Percentiles rank a stretch among this genome's conserved stretches.
These are phyloP conservation scores for Danio albolineatus DNA, from an alignment of 2,797 vertebrate species.

Conservation along the genomic window DNA sequence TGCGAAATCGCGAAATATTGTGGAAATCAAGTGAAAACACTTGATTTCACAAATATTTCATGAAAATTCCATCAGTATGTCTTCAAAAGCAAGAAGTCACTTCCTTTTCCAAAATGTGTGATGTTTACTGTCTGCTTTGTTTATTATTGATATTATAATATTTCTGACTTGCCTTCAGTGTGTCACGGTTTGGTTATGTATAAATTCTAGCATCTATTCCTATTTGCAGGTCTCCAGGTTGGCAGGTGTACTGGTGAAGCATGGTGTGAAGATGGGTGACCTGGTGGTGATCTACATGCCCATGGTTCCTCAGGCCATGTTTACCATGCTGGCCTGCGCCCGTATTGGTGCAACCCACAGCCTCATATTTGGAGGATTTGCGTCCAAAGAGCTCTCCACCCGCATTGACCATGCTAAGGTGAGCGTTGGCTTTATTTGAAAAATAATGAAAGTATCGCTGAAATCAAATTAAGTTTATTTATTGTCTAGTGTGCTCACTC, in stretches of 20 bases:
- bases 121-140: background rate
- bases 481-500: no score
- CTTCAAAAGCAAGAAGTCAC: background rate
- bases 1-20: no score
- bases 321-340: constrained; percentile 94
- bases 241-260: constrained; percentile 89
- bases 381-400: constrained; percentile 90
- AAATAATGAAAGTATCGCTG: background rate
- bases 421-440: constrained; percentile 44
- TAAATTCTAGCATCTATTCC: background rate
- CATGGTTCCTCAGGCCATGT: constrained; percentile 96
- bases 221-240: constrained; percentile 85
- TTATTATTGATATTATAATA: background rate
- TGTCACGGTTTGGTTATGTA: background rate
- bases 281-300: constrained; percentile 98
- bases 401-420: constrained; percentile 96
- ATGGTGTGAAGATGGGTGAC: constrained; percentile 89
- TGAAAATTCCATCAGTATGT: no score
- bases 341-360: constrained; percentile 95
- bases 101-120: background rate
- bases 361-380: constrained; percentile 97
- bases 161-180: background rate
- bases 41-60: background rate
- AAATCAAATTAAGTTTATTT: no score
- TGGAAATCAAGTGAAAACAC: no score